Evolutionary conservation across 2,797 vertebrate genomes (phyloP).

Genomic region (Pygocentrus nattereri): DNA sequence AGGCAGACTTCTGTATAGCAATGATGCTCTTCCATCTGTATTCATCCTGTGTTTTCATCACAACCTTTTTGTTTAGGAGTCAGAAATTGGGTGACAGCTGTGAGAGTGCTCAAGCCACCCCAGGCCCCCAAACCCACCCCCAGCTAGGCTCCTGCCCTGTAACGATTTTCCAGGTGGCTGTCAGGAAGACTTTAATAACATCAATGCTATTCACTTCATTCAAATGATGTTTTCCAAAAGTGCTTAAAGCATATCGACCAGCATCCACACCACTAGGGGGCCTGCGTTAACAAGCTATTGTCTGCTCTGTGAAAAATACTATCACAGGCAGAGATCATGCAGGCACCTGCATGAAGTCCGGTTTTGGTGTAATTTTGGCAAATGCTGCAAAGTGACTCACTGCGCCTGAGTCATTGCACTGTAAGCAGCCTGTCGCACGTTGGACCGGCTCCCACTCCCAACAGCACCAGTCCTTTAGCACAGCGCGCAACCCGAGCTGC

Average conservation of each 20-base stretch:
- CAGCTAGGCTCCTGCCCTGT: no score
- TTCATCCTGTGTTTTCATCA: background rate
- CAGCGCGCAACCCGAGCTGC: background rate
- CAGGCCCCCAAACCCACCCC: background rate
- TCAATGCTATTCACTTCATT: no score
- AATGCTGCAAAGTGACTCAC: background rate
- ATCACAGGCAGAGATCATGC: background rate
- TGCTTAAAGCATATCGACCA: no score
- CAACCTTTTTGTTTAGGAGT: background rate
- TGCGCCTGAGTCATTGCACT: background rate
- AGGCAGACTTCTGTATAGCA: no score
- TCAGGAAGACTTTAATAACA: no score
- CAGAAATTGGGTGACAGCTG: background rate
- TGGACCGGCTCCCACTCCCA: constrained; percentile 2
- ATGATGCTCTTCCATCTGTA: no score
- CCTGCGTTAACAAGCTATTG: background rate
- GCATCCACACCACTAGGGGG: background rate
- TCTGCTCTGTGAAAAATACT: background rate
- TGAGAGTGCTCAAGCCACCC: background rate
- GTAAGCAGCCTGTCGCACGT: background rate
- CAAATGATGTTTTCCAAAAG: no score
- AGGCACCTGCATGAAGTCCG: background rate
- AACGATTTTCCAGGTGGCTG: no score
- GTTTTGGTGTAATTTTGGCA: background rate
- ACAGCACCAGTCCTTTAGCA: constrained; percentile 25